Evolutionary conservation across 2,113 vertebrate species (phyloP).

Genomic region (Takifugu flavidus): DNA sequence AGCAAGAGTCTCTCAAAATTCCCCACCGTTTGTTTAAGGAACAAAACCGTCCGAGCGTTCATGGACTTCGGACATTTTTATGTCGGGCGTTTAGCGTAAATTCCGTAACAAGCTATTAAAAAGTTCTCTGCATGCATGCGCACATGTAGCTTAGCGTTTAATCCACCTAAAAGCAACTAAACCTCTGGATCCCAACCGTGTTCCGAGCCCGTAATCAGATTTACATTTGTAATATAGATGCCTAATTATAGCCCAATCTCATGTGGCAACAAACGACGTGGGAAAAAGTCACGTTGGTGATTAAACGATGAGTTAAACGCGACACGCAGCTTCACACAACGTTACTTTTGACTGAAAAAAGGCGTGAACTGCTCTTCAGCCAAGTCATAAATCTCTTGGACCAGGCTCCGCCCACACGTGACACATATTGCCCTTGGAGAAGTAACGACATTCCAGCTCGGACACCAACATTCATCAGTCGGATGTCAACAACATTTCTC

Average conservation of each 20-base stretch:
- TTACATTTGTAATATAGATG: conserved; percentile 58
- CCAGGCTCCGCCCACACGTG: conserved; percentile 3
- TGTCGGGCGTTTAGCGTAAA: not conserved
- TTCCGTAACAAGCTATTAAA: conserved; percentile 16
- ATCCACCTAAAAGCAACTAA: conserved; percentile 18
- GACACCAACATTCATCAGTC: conserved; percentile 26
- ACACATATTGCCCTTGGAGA: conserved; percentile 18
- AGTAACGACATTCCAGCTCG: conserved; percentile 16
- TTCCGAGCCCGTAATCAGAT: conserved; percentile 61
- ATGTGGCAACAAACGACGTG: conserved; percentile 21
- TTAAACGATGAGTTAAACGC: too few relatives aligned
- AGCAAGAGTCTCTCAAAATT: conserved; percentile 11
- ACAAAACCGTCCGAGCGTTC: too few relatives aligned
- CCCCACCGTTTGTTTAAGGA: too few relatives aligned
- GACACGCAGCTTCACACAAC: too few relatives aligned
- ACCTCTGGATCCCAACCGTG: conserved; percentile 31
- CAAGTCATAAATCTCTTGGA: conserved; percentile 9
- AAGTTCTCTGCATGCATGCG: conserved; percentile 1
- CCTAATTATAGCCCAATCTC: conserved; percentile 47
- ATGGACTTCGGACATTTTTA: too few relatives aligned
- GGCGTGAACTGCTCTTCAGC: too few relatives aligned
- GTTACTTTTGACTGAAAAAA: too few relatives aligned
- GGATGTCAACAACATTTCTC: conserved; percentile 25
- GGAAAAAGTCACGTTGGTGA: conserved; percentile 24
- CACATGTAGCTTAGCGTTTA: conserved; percentile 20